phyloP scores from a whole-genome alignment of 2,888 invertebrate species.

The Synanthedon vespiformis region DNA sequence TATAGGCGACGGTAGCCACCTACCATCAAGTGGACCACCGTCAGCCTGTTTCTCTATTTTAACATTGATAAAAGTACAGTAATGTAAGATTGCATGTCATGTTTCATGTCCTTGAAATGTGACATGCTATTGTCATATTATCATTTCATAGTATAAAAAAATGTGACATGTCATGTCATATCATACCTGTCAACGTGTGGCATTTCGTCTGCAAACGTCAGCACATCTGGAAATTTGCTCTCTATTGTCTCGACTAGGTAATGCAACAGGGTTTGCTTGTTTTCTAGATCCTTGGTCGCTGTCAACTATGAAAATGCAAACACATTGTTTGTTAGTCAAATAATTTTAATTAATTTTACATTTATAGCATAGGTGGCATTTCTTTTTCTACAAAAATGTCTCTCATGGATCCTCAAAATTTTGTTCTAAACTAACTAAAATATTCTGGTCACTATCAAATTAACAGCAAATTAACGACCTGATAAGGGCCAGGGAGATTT shows the following conservation, averaged over 20 bases:
- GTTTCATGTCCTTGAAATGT: too few species aligned
- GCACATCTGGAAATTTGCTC: conserved; percentile 86
- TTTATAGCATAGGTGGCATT: neutral
- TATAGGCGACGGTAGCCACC: too few species aligned
- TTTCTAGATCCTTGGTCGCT: conserved; percentile 92
- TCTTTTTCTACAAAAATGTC: neutral
- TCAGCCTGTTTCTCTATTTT: too few species aligned
- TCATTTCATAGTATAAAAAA: neutral
- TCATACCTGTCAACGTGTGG: conserved; percentile 84
- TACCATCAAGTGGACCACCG: too few species aligned
- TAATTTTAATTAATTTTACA: neutral
- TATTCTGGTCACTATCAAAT: too few species aligned
- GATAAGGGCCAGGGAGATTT: too few species aligned
- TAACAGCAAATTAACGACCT: too few species aligned
- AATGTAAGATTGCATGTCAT: too few species aligned
- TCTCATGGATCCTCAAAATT: neutral
- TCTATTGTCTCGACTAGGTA: conserved; percentile 91
- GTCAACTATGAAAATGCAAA: conserved; percentile 71
- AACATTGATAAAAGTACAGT: too few species aligned
- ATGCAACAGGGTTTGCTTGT: conserved; percentile 92
- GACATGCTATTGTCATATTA: too few species aligned
- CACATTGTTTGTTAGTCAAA: neutral
- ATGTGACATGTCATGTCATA: neutral
- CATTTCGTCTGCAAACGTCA: conserved; percentile 88
- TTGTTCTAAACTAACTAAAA: too few species aligned